Evolutionary conservation across 2,113 vertebrate species (phyloP).

Genomic region (Saimiri boliviensis): DNA sequence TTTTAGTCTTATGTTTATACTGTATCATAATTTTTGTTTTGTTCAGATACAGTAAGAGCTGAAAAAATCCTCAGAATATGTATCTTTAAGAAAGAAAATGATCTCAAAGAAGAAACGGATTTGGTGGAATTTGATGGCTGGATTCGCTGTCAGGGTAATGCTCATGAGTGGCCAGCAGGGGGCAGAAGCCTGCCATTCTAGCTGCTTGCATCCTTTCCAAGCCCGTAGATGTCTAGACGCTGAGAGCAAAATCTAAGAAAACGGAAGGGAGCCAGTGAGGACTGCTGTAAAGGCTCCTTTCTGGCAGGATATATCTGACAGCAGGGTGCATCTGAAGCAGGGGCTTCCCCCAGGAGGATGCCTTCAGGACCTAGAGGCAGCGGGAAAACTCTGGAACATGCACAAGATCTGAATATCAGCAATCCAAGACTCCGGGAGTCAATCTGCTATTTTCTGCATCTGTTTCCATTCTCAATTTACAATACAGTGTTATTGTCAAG

Average conservation of each 20-base stretch:
- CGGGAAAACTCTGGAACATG: too few species aligned
- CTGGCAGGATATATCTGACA: background rate
- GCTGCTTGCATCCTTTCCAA: background rate
- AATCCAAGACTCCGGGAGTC: background rate
- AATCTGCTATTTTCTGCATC: background rate
- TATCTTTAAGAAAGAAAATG: conserved; percentile 1
- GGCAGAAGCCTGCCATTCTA: conserved; percentile 24
- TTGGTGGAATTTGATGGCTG: background rate
- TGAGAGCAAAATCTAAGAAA: background rate
- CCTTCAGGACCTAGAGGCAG: background rate
- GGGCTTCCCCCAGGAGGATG: background rate
- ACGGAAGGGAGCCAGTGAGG: background rate
- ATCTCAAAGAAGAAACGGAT: background rate
- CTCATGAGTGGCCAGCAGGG: conserved; percentile 27
- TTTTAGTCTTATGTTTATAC: background rate
- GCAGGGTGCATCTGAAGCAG: background rate
- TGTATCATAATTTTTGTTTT: background rate
- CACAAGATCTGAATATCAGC: background rate
- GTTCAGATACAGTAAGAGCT: background rate
- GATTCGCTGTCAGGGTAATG: background rate
- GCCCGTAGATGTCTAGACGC: rapidly evolving
- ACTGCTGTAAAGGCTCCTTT: background rate
- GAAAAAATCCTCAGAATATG: background rate
- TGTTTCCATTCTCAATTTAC: background rate
- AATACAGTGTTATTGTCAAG: background rate